Base-by-base conservation (phyloP, 2,888 invertebrate genomes). In the Perizoma affinitatum region DNA sequence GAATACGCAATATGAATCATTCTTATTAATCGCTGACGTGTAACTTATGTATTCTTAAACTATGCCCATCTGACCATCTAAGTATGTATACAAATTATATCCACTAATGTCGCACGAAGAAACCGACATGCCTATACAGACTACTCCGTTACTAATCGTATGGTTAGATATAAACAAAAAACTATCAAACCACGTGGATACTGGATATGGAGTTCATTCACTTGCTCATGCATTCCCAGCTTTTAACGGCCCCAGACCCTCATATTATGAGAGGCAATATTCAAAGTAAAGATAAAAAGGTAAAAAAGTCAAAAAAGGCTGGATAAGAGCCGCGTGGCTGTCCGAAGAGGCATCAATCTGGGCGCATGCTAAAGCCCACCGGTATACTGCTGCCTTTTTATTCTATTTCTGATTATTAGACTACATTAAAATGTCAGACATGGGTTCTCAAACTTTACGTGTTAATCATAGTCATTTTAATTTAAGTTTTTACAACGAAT, bases 401-500 rank as follows among this genome's bases (percentile, higher is more conserved):
- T 82, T 82, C 78, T 80, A 74, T 84, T 87, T 85, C 83, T 82
- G 85, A 87, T 90, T 91, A 90, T 90, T 90, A 90, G 87, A 82
- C 86, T 85, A 90, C 89, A 90, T 90, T 90, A 90, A 90, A 89
- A 88, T 85, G 81, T 88, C 80, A 78, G 81, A 47, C 87, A 80
- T 79, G 51, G 83, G 57, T 61, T 74, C 63, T 76, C 67, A 86
- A 90, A 86, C 77, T 81, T 79, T 78, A 46, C 4, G 34, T n/a
- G 5, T 33, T 35, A 4, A 6, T 11, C 5, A 10, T 36, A 11
- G 42, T 51, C 38, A 35, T 36, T 45, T 49, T 53, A 36, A 38
- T 38, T 38, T 38, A 3, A 4, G 1, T 22, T 22, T 2, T 38
- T 38, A 38, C 7, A 38, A 1, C 38, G 4, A 38, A 38, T 1